Conservation (phyloP, 2,113 vertebrate genomes). For the Craseonycteris thonglongyai region DNA sequence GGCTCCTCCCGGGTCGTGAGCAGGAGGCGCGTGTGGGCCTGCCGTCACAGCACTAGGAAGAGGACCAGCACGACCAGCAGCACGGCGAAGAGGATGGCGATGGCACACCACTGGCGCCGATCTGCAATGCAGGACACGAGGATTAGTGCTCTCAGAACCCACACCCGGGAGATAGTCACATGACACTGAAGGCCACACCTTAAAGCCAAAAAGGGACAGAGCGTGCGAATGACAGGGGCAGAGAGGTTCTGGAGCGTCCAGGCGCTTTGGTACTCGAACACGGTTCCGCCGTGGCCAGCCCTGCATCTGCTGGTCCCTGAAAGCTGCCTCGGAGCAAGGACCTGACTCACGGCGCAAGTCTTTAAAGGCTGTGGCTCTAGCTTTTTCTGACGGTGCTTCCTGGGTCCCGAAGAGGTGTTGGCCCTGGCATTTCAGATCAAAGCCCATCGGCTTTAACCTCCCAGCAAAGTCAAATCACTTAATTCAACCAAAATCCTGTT, state of each 20-base stretch:
- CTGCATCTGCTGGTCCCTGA: rapidly evolving
- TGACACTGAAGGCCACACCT: too few species aligned
- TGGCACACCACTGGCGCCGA: slow-evolving; percentile 97
- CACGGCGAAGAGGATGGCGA: slow-evolving; percentile 87
- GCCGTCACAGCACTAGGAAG: slow-evolving; percentile 88
- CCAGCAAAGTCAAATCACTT: neutral
- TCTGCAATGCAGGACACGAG: slow-evolving; percentile 81
- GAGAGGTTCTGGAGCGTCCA: neutral
- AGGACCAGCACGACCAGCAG: slow-evolving; percentile 92
- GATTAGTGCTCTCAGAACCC: neutral
- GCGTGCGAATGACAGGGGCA: neutral
- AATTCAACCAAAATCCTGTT: neutral
- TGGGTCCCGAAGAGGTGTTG: neutral
- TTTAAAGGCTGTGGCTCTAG: neutral
- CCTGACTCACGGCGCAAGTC: neutral
- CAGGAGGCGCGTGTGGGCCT: neutral
- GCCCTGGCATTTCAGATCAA: neutral
- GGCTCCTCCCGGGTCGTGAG: neutral
- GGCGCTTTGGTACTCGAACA: rapidly evolving
- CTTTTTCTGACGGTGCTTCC: neutral
- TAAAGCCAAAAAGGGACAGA: neutral
- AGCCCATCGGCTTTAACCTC: neutral
- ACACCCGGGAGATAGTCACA: neutral
- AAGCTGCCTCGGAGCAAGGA: neutral
- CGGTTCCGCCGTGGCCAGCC: neutral